Percentiles rank a stretch among this genome's conserved stretches.
Conservation (phyloP, 37 sponge, comb jelly and placozoan genomes). For the Beroe forskalii region DNA sequence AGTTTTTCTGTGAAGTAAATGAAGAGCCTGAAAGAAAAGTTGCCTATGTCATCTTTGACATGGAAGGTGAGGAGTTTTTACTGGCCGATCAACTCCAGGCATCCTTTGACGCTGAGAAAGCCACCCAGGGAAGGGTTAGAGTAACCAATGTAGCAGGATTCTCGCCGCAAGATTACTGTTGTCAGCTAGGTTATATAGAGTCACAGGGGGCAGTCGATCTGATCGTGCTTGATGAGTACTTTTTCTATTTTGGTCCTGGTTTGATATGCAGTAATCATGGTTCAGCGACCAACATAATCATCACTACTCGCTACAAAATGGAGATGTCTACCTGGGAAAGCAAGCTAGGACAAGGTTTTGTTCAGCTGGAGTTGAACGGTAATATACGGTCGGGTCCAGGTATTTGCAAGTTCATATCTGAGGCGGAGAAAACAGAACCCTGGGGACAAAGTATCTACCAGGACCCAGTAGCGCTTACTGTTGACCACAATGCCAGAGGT, state of each 20-base stretch:
- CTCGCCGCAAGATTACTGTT: background rate
- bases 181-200: background rate
- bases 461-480: background rate
- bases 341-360: background rate
- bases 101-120: background rate
- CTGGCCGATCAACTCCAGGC: background rate
- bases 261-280: background rate
- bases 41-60: constrained; percentile 11
- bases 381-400: background rate
- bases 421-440: background rate
- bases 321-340: background rate
- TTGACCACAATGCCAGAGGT: background rate
- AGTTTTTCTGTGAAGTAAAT: background rate
- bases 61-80: background rate
- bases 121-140: background rate
- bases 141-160: background rate
- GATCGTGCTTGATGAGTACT: background rate
- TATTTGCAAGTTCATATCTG: background rate
- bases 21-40: background rate
- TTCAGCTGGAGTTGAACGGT: background rate
- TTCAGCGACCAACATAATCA: background rate
- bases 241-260: background rate
- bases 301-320: background rate
- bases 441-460: background rate
- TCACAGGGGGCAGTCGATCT: background rate